Evolutionary conservation across 2,113 vertebrate species (phyloP), one percentile per base, ranked within the genome.

Genomic region (Albula goreensis): DNA sequence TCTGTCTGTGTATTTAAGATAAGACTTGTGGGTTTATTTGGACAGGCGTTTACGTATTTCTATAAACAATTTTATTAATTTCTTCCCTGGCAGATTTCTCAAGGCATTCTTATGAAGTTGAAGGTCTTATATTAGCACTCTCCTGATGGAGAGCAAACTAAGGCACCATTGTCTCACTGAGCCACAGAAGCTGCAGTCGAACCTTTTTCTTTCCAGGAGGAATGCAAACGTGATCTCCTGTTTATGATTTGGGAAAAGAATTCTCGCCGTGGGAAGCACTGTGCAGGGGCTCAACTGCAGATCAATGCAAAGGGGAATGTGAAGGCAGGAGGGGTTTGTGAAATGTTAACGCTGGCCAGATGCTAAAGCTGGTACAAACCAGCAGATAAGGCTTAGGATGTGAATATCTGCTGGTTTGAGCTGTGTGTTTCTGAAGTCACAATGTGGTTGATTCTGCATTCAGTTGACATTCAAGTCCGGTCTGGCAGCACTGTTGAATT

Each of bases 221-320:
- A 74, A 31, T 74, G 70, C 70, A 74, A 74, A 31, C 70, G n/a
- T 74, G 70, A 74, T 31, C 70, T n/a, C 31, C 70, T 74, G 70
- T 74, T 74, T 74, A n/a, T 74, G 25, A 74, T 74, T 74, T 10
- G n/a, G 22, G 56, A 60, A 13, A 60, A 60, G 56, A 60, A 60
- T 60, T 10, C 11, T 11, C 56, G 3, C 56, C 19, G 4, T 17
- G 63, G 22, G 63, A 4, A 8, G 19, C 2, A 5, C 63, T 22
- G 7, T 4, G 22, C 70, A 74, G 70, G n/a, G 31, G 53, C 53
- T 56, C 2, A 2, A 56, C 12, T 56, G 6, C 53, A 6, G n/a
- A 19, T 31, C 5, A 6, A 10, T n/a, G 22, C 70, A 25, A 5
- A 31, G 10, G 70, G 22, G 70, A n/a, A 74, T 74, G 70, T 74